Base-by-base conservation (phyloP, 2,888 invertebrate species). In the Tenthredo scrophulariae region DNA sequence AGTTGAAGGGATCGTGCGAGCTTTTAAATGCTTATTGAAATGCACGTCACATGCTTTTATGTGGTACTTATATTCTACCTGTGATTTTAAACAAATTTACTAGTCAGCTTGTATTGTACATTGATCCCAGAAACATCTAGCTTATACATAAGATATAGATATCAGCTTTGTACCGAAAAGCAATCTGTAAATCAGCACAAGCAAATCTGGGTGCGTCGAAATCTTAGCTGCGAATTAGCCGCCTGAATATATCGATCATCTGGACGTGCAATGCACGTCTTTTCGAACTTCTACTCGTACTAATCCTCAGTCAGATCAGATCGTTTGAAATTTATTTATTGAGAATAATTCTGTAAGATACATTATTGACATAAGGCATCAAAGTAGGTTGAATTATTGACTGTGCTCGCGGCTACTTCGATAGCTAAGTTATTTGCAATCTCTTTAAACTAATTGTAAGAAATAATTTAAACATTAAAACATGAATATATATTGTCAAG, bases 21-120 rank as follows among this genome's bases (percentile, higher is more conserved):
- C 62, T n/a, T 58, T 33, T 29, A 79, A 58, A 80, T 22, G 40
- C 58, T 50, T 37, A 4, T 37, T 29, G 9, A 15, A 33, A 54
- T 58, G 50, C 6, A 29, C 33, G 58, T 33, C n/a, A 58, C 33
- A 58, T 82, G 82, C 82, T 82, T 46, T 33, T 33, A 85, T 58
- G 40, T 54, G 43, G 65, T 75, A 87, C 50, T 86, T 86, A 87
- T 86, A 87, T 88, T 87, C 87, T 88, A 89, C 89, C 90, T 90
- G 91, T 91, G 89, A 91, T 90, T 87, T 88, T 86, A 88, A 87
- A 89, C n/a, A 70, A 86, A 89, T 88, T 91, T 89, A 87, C 91
- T 91, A 91, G 91, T 91, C 91, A 90, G 89, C 89, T 89, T 89
- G 87, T 87, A 65, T 26, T 54, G 54, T 67, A 79, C 40, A 72